These are phyloP conservation scores for Unio delphinus DNA, from an alignment of 2,888 invertebrate genomes.

Conservation along the genomic window DNA sequence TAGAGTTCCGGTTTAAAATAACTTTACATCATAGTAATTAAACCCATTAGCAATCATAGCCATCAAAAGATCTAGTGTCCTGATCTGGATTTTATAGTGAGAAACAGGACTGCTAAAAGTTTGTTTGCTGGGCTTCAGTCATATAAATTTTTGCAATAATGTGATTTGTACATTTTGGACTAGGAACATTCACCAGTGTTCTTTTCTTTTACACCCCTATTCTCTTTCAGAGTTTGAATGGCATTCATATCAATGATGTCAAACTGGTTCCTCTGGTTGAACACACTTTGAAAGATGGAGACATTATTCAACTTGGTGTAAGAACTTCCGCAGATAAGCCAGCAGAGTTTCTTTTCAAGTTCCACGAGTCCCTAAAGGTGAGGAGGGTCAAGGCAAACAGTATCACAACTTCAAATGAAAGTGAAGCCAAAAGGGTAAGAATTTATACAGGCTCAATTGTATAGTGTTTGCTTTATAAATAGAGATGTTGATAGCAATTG, in stretches of 20 bases:
- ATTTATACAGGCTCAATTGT: too few relatives aligned
- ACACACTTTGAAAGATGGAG: constrained; percentile 50
- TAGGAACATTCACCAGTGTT: background rate
- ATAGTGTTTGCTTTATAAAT: too few relatives aligned
- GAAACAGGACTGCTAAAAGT: too few relatives aligned
- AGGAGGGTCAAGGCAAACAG: constrained; percentile 15
- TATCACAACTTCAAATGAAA: constrained; percentile 13
- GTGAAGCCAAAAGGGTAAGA: constrained; percentile 9
- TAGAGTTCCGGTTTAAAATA: too few relatives aligned
- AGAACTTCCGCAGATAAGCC: constrained; percentile 32
- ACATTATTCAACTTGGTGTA: constrained; percentile 59
- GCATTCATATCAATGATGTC: constrained; percentile 57
- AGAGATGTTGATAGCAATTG: too few relatives aligned
- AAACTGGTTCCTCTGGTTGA: constrained; percentile 39
- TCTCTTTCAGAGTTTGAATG: constrained; percentile 61
- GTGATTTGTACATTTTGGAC: too few relatives aligned
- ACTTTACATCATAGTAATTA: too few relatives aligned
- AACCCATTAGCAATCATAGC: too few relatives aligned
- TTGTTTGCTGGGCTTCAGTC: too few relatives aligned
- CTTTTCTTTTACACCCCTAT: background rate
- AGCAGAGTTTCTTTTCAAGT: constrained; percentile 56
- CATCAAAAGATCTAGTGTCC: too few relatives aligned
- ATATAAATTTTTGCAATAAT: too few relatives aligned
- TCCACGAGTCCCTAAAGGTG: constrained; percentile 45
- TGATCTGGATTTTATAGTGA: too few relatives aligned